A percentile compares a stretch with the other conserved stretches of the same genome.
phyloP scores from a whole-genome alignment of 2,113 vertebrate species.

The Tychaedon coryphoeus region DNA sequence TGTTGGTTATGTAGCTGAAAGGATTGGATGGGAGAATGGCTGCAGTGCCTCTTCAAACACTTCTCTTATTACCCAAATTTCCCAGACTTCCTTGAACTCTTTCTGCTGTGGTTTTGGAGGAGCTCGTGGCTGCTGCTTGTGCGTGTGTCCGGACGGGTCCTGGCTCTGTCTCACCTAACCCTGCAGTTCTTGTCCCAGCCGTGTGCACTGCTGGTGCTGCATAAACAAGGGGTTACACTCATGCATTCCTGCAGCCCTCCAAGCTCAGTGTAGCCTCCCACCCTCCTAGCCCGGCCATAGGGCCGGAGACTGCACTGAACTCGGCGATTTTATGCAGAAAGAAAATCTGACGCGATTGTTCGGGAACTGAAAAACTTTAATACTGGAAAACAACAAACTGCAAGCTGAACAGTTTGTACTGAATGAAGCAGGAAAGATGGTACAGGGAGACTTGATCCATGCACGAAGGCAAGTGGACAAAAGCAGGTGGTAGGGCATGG shows the following conservation, averaged over 20 bases:
- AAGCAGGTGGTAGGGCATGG: no score
- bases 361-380: no score
- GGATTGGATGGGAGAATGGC: neutral
- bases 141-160: fast-evolving
- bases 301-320: no score
- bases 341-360: no score
- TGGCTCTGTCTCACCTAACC: neutral
- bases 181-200: neutral
- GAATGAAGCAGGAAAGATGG: no score
- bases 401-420: no score
- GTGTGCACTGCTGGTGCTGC: neutral
- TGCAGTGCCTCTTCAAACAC: neutral
- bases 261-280: neutral
- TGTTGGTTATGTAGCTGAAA: neutral
- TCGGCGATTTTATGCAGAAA: no score
- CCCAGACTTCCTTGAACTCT: neutral
- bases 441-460: no score
- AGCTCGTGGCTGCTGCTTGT: neutral
- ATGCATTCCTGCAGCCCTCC: neutral
- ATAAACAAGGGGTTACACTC: neutral
- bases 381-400: no score
- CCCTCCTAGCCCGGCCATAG: no score
- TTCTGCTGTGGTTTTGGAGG: neutral
- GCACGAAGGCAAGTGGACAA: no score
- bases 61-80: neutral